Evolutionary conservation across 2,113 vertebrate species (phyloP).

Genomic region (Rhipidura dahli): DNA sequence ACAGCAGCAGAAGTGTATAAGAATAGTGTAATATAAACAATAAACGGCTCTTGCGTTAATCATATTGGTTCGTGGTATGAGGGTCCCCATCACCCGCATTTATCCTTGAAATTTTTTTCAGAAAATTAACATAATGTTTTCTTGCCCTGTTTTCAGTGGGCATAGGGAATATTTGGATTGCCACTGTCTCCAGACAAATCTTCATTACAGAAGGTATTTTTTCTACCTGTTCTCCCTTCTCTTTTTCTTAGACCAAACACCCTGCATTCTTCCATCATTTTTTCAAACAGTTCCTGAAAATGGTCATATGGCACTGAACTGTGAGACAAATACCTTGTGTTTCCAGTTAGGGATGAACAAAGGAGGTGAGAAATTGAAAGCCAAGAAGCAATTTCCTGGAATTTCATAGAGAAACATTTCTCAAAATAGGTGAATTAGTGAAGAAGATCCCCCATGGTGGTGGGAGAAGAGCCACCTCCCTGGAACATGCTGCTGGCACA

Average conservation of each 20-base stretch:
- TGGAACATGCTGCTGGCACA: background rate
- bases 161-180: background rate
- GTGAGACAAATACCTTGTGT: background rate
- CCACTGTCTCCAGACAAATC: background rate
- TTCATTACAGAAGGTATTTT: background rate
- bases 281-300: background rate
- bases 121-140: background rate
- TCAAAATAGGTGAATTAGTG: background rate
- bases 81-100: too few species aligned
- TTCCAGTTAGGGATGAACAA: background rate
- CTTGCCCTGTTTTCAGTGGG: background rate
- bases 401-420: background rate
- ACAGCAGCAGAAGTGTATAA: too few species aligned
- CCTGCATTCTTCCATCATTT: background rate
- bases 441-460: rapidly evolving
- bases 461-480: background rate
- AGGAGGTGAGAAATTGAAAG: background rate
- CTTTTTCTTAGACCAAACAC: background rate
- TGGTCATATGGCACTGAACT: background rate
- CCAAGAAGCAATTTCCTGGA: background rate
- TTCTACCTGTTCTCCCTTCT: background rate
- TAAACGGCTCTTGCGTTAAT: too few species aligned
- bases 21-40: too few species aligned
- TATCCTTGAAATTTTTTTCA: background rate
- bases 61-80: too few species aligned